These are phyloP conservation scores for Athalia cordata DNA, from an alignment of 2,888 invertebrate genomes.

Conservation along the genomic window DNA sequence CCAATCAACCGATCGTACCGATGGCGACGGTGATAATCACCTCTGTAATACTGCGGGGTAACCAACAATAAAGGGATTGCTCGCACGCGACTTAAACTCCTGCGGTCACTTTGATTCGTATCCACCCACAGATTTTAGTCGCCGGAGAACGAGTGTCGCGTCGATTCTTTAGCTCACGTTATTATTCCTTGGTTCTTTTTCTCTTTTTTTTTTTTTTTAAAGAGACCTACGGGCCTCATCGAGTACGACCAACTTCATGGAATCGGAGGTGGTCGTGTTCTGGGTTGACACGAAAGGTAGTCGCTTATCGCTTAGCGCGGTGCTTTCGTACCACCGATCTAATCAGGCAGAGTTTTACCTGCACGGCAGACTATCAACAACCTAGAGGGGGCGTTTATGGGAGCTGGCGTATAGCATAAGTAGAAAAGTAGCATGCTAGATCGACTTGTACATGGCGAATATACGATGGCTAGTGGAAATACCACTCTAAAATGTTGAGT, in stretches of 20 bases:
- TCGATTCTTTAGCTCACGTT: neutral
- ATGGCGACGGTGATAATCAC: slow-evolving; percentile 1
- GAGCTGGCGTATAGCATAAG: neutral
- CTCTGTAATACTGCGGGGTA: neutral
- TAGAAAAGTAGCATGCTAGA: neutral
- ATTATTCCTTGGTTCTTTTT: no score
- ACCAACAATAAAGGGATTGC: no score
- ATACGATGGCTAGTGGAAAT: no score
- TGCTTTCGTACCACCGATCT: slow-evolving; percentile 30
- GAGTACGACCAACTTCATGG: no score
- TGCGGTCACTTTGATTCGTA: neutral
- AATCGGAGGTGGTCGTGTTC: neutral
- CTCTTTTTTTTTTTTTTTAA: no score
- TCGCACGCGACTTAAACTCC: neutral
- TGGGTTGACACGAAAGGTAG: slow-evolving; percentile 27
- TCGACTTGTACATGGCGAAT: no score
- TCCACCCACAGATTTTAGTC: slow-evolving; percentile 15
- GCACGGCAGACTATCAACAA: slow-evolving; percentile 4
- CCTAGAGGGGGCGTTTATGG: neutral
- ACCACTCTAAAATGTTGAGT: neutral
- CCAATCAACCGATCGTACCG: neutral
- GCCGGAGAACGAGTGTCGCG: slow-evolving; percentile 24
- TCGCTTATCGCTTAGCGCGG: slow-evolving; percentile 24
- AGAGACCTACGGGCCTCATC: no score
- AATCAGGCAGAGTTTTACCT: slow-evolving; percentile 30